phyloP scores from a whole-genome alignment of 2,797 vertebrate species.

The Notolabrus celidotus region DNA sequence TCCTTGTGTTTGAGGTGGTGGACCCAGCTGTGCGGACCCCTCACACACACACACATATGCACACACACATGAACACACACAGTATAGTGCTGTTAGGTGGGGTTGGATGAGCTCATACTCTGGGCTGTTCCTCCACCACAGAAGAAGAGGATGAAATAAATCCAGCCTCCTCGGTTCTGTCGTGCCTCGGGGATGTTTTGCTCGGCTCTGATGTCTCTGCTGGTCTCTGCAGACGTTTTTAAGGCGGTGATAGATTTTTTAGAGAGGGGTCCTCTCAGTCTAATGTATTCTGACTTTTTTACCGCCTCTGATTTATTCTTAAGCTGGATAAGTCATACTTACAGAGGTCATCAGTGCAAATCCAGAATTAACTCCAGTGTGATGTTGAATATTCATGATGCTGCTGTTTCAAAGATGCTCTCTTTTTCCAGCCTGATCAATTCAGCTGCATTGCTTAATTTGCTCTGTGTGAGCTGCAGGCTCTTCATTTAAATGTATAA shows the following conservation, averaged over 20 bases:
- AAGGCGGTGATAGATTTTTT: constrained; percentile 42
- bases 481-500: constrained; percentile 54
- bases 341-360: constrained; percentile 56
- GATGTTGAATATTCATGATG: constrained; percentile 59
- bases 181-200: constrained; percentile 41
- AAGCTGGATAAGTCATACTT: constrained; percentile 36
- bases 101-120: constrained; percentile 75
- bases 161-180: constrained; percentile 40
- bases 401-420: constrained; percentile 27
- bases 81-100: constrained; percentile 61
- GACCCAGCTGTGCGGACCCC: constrained; percentile 54
- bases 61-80: constrained; percentile 43
- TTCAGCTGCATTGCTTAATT: constrained; percentile 39
- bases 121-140: constrained; percentile 38
- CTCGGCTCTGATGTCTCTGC: constrained; percentile 44
- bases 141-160: constrained; percentile 41
- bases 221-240: constrained; percentile 38
- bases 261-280: constrained; percentile 14
- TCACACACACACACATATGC: constrained; percentile 40
- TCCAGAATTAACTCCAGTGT: constrained; percentile 38
- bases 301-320: constrained; percentile 38
- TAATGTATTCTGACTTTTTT: constrained; percentile 45
- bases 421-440: constrained; percentile 14
- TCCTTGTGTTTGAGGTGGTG: constrained; percentile 44
- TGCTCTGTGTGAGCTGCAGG: constrained; percentile 32